Base-by-base conservation (phyloP, 2,888 invertebrate genomes). In the Sesamia inferens region DNA sequence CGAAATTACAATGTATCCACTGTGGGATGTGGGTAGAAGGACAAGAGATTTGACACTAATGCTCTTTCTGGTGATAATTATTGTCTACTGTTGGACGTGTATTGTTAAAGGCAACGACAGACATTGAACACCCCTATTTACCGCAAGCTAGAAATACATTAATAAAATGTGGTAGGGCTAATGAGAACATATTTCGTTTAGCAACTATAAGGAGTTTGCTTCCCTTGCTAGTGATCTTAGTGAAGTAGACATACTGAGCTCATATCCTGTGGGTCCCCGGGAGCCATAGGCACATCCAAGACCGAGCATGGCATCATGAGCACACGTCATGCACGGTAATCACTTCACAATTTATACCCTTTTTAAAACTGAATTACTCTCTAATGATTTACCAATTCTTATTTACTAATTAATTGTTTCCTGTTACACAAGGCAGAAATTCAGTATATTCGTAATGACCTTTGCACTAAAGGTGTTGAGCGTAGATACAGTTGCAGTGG, bases 401-500 rank as follows among this genome's bases (percentile, higher is more conserved):
- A n/a, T n/a, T n/a, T n/a, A n/a, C 16, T 47, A 47, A 58, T n/a
- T 58, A 42, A 63, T 54, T 42, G 19, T 44, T 24, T 65, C 10
- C 51, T 51, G 39, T 48, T 47, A 31, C 47, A 48, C 47, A 6
- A 51, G n/a, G 22, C 16, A 44, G 48, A 58, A 39, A 44, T 59
- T 47, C 24, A 54, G 57, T 62, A 22, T 16, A 57, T 57, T 78
- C 13, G 44, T 44, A 66, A 39, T 42, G 57, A 62, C 64, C 63
- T 81, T 74, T 65, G 31, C 51, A 65, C 13, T 47, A 59, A 55
- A 63, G 24, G 58, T 64, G 63, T 59, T 24, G 54, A 63, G 71
- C 62, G 47, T 54, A 59, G n/a, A 79, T 79, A 55, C 55, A 64
- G 47, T 78, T 58, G 42, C 76, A 63, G 55, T 58, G 58, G 22